Base-by-base conservation (phyloP, 2,113 vertebrate genomes). In the Chlorodrepanis virens region DNA sequence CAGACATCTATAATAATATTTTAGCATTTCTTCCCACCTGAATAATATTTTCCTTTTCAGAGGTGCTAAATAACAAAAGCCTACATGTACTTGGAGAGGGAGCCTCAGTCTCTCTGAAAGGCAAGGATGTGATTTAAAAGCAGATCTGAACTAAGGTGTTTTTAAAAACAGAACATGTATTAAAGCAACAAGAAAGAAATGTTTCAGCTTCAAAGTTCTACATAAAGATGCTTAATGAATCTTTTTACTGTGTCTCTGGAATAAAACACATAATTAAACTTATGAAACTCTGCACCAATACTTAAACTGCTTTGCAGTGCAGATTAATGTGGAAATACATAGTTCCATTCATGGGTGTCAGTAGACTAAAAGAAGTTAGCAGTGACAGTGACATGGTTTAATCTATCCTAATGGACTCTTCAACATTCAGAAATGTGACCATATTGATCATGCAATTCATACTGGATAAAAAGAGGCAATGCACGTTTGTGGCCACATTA, bases 401-500 rank as follows among this genome's bases (percentile, higher is more conserved):
- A 65, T 87, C 75, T 83, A 50, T 27, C 56, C 79, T 87, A 92
- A 83, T 81, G 64, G 56, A 86, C 59, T 90, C 60, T 92, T 67
- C 59, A 75, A 12, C 27, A 22, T 83, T 92, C 54, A 74, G 52
- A 88, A 90, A 91, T 83, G 67, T 85, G 88, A 39, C n/a, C 27
- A 65, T 67, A 96, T 91, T 47, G 68, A 91, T 83, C 67, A 90
- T 14, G 76, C 47, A 85, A 33, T 80, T 94, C 75, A 77, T 23
- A 61, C 21, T 47, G 85, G 52, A 90, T 70, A 63, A 88, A 93
- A 90, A 85, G 37, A 93, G 35, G 79, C 75, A 78, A 78, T 49
- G 81, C 64, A 70, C 9, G 8, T 94, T 92, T 83, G 83, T 86
- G 77, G 80, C 68, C 80, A 77, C 85, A 81, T 93, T 95, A 60